phyloP scores from a whole-genome alignment of 2,888 invertebrate genomes.

The Acheta domesticus region DNA sequence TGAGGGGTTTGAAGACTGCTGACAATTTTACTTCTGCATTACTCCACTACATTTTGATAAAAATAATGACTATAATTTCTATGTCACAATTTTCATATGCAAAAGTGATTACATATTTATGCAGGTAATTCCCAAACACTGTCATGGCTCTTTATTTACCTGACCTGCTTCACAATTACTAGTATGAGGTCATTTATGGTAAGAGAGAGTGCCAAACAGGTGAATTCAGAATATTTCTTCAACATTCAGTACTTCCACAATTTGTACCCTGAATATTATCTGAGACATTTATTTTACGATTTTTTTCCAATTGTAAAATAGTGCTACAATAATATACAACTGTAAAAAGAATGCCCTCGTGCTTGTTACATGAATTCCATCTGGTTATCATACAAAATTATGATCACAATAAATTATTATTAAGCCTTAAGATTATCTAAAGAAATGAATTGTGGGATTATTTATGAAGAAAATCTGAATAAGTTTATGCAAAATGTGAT shows the following conservation, averaged over 20 bases:
- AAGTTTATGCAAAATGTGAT: neutral
- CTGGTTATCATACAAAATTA: neutral
- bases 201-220: too few relatives aligned
- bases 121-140: too few relatives aligned
- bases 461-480: neutral
- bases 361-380: neutral
- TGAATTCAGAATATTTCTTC: too few relatives aligned
- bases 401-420: neutral
- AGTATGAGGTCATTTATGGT: too few relatives aligned
- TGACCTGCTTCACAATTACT: too few relatives aligned
- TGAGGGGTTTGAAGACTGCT: too few relatives aligned
- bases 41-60: too few relatives aligned
- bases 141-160: too few relatives aligned
- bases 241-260: neutral
- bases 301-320: neutral
- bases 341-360: constrained; percentile 11
- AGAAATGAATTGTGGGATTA: neutral
- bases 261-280: neutral
- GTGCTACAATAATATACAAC: neutral
- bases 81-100: too few relatives aligned
- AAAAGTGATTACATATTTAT: too few relatives aligned
- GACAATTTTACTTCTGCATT: too few relatives aligned
- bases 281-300: neutral
- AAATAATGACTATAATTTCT: too few relatives aligned
- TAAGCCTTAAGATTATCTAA: neutral